These are phyloP conservation scores for Helicoverpa zea DNA, from an alignment of 1,140 invertebrate species.

Conservation along the genomic window DNA sequence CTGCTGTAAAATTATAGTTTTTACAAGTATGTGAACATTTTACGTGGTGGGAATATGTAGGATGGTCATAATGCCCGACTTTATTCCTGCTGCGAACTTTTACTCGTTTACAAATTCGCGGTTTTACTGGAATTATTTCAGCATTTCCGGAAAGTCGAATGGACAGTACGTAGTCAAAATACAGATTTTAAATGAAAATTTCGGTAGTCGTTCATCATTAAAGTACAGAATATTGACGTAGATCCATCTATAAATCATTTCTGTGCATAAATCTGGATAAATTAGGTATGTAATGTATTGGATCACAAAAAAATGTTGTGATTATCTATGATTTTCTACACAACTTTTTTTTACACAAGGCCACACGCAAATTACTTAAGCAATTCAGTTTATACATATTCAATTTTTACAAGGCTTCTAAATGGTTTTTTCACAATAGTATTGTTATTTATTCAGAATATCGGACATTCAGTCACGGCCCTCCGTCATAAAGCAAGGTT, in stretches of 20 bases:
- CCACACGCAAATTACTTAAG: not conserved
- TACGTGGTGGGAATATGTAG: conserved; percentile 4
- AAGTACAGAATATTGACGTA: too few species aligned
- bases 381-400: not conserved
- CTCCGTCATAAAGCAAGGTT: conserved; percentile 7
- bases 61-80: not conserved
- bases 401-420: too few species aligned
- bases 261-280: not conserved
- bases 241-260: not conserved
- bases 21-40: conserved; percentile 4
- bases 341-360: not conserved
- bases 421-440: not conserved
- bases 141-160: too few species aligned
- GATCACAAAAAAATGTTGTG: too few species aligned
- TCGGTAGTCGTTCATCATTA: too few species aligned
- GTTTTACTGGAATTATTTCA: too few species aligned
- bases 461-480: not conserved
- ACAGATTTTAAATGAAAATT: too few species aligned
- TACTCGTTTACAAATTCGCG: not conserved
- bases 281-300: too few species aligned
- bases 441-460: not conserved
- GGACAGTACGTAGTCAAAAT: too few species aligned
- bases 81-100: not conserved
- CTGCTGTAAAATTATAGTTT: conserved; percentile 30
- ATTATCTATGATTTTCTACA: too few species aligned